Base-by-base conservation (phyloP, 2,113 vertebrate species). In the Myiopsitta monachus region DNA sequence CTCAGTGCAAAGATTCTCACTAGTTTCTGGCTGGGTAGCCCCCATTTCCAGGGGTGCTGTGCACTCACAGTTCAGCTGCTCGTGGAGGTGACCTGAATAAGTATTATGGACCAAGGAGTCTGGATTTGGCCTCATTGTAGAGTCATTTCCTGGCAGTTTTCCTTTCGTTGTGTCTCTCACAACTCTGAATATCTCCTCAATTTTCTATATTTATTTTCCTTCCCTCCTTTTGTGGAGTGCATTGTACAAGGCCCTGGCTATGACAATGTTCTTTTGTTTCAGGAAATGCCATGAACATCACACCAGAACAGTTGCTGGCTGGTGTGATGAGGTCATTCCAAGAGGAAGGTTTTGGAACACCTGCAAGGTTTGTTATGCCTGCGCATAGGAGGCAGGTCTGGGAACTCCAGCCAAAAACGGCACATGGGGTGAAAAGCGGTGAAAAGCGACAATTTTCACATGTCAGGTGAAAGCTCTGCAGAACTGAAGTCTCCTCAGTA, bases 121-220 rank as follows among this genome's bases (percentile, higher is more conserved):
- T 86, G 76, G 67, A 93, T 92, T 55, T 91, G 85, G 39, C 51
- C 69, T 21, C 74, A 82, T 81, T 93, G 83, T 93, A 75, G 79
- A 94, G 61, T 92, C 5, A 87, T 66, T 95, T 97, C 94, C 96
- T 92, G 91, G 69, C 91, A 73, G 81, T 82, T 91, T 95, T 97
- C 86, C 94, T 94, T 92, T 88, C 1, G 88, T 94, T 80, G 86
- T 95, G 72, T 96, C 88, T 87, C 91, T 84, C 57, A 62, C 38
- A 96, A 84, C 27, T 11, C 51, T 78, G 73, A 95, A 66, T 88
- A 92, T 93, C 90, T 92, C 47, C 77, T 87, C 44, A 43, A 52
- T 96, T 96, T 96, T 94, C 94, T 93, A 92, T 88, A 90, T 93
- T 96, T 95, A 82, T 51, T 87, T 95, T 78, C 62, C 83, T 93